phyloP scores from a whole-genome alignment of 2,113 vertebrate species.

The Nothobranchius furzeri region DNA sequence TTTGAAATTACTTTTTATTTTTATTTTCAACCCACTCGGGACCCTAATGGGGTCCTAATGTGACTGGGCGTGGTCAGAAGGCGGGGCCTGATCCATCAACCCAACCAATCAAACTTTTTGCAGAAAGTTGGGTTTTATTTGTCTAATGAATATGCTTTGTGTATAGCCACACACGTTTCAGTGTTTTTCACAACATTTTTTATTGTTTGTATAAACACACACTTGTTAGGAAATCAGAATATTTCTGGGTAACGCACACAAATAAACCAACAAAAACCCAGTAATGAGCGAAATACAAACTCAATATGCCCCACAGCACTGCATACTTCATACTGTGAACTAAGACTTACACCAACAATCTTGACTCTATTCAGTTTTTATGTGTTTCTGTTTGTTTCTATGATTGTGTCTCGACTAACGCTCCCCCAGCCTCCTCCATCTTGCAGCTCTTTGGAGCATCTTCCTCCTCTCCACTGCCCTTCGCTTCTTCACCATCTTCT shows the following conservation, averaged over 20 bases:
- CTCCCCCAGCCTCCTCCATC: slow-evolving; percentile 27
- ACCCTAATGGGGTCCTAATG: too few relatives aligned
- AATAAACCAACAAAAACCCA: slow-evolving; percentile 24
- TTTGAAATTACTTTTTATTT: too few relatives aligned
- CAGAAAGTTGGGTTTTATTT: too few relatives aligned
- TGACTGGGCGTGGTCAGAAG: too few relatives aligned
- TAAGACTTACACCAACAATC: slow-evolving; percentile 51
- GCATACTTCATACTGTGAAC: slow-evolving; percentile 5
- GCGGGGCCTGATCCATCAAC: too few relatives aligned
- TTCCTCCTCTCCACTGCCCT: slow-evolving; percentile 21
- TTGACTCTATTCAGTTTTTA: slow-evolving; percentile 50
- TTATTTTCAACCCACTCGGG: too few relatives aligned
- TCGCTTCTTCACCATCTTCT: slow-evolving; percentile 34
- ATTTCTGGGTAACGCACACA: slow-evolving; percentile 6
- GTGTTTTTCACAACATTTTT: too few relatives aligned
- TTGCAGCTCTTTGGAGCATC: slow-evolving; percentile 21
- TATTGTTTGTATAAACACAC: too few relatives aligned
- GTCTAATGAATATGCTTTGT: too few relatives aligned
- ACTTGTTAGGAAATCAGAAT: not conserved
- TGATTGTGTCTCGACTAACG: slow-evolving; percentile 31
- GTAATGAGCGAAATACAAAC: not conserved
- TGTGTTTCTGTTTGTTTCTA: slow-evolving; percentile 30
- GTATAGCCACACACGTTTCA: too few relatives aligned
- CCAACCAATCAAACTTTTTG: too few relatives aligned
- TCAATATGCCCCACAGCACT: not conserved